Evolutionary conservation across 2,888 invertebrate species (phyloP), one percentile per base, ranked within the genome.

Genomic region (Apamea sordens): DNA sequence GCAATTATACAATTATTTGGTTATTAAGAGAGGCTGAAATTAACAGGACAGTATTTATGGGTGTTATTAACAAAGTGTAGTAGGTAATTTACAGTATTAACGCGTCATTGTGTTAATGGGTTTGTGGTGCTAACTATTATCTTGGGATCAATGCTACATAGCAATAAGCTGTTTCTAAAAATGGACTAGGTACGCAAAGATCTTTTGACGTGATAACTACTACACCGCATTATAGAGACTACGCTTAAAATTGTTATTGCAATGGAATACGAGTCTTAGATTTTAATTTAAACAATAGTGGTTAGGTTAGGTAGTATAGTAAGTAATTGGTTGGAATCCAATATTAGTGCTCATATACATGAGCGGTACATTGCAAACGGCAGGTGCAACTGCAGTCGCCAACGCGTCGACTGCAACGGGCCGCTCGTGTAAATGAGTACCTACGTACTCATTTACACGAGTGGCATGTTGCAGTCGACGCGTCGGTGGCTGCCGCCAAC

Each of bases 1-100:
- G 28, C 24, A 72, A 76, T 79, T 79, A 73, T 64, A 61, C 59
- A 73, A 80, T 77, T 61, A 68, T 76, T 79, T 71, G 59, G 67
- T 71, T 77, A 53, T 72, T 72, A 80, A 15, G 68, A 84, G 44
- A 11, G 32, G 32, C 65, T 59, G 13, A 67, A 28, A 65, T 36
- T 73, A 83, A 50, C 28, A 13, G 36, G 11, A 76, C 21, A 21
- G 13, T 73, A 73, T 59, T 83, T 64, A 71, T 67, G 65, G 44
- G 32, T 36, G 53, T n/a, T 32, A 50, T 83, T 82, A 41, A 21
- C 8, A 13, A 47, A 47, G 8, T 36, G 8, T 36, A 50, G 1
- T 44, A 21, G 18, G n/a, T 56, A 18, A 65, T 56, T 18, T 41
- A 28, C 15, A 53, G 5, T n/a, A 64, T 74, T 28, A 44, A 15